Percentiles rank a stretch among this genome's conserved stretches.
These are phyloP conservation scores for Punctoribates punctum DNA, from an alignment of 2,888 invertebrate species.

Conservation along the genomic window DNA sequence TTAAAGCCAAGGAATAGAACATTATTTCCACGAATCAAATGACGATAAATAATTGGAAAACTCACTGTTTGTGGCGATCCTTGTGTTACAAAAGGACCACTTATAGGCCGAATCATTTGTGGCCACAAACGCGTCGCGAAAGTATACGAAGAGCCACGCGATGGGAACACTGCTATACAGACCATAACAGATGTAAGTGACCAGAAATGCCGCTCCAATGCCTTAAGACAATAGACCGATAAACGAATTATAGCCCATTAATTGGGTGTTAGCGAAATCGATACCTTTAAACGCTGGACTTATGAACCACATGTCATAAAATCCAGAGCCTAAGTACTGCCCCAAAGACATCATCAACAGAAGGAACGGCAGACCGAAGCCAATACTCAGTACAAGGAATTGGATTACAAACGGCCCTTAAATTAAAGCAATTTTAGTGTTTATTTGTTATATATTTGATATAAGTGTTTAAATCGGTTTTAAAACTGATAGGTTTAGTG, in stretches of 20 bases:
- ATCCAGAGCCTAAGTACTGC: constrained; percentile 75
- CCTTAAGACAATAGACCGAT: constrained; percentile 57
- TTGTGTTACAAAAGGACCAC: constrained; percentile 42
- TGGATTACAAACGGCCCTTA: constrained; percentile 80
- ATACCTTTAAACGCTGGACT: constrained; percentile 75
- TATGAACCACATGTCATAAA: constrained; percentile 88
- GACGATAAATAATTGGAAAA: not conserved
- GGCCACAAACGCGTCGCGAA: constrained; percentile 75
- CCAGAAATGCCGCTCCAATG: constrained; percentile 74
- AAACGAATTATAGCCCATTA: not conserved
- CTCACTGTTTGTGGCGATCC: constrained; percentile 29
- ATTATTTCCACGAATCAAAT: too few relatives aligned
- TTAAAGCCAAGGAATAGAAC: too few relatives aligned
- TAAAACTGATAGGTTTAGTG: constrained; percentile 3
- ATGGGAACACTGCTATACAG: constrained; percentile 81
- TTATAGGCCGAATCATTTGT: constrained; percentile 42
- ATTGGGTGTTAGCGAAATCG: not conserved
- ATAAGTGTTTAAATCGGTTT: not conserved
- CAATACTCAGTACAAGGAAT: constrained; percentile 74
- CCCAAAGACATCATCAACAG: constrained; percentile 80
- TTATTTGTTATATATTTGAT: not conserved
- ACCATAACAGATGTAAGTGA: constrained; percentile 74
- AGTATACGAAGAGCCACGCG: constrained; percentile 87
- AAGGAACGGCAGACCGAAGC: constrained; percentile 77
- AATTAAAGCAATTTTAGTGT: constrained; percentile 50